Evolutionary conservation across 2,888 invertebrate species (phyloP), one percentile per base, ranked within the genome.

Genomic region (Chymomyza caudatula): DNA sequence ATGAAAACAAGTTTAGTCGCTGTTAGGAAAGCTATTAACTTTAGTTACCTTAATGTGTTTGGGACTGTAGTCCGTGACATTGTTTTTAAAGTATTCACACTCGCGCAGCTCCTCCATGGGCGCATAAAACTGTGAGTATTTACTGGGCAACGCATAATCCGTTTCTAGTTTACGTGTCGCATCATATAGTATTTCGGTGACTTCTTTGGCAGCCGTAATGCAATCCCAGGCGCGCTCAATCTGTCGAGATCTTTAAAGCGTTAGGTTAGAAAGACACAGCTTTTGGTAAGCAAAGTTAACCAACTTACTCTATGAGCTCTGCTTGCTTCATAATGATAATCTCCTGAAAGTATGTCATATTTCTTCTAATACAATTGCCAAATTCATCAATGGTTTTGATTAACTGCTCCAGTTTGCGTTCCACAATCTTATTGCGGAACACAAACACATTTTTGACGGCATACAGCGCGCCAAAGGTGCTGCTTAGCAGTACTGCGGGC

Each of bases 181-280:
- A 67, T 89, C 89, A 65, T 89, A 90, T 0, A 90, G 77, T 51
- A 89, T 86, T 65, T 89, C 89, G 0, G 88, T 88, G 0, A 89
- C 89, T 63, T 89, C 89, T 62, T 90, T 90, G 0, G 89, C 88
- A 1, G 89, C 86, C 13, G 89, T 88, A 20, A 90, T 90, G 60
- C 90, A 90, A 69, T 90, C 89, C 89, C 89, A 90, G 13, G 88
- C 89, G 4, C 89, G 84, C 60, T 90, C 90, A 15, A 88, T 87
- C 71, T 90, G 89, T 1, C 88, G 81, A 1, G 87, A 88, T 78
- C 90, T 90, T 56, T 2, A 65, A 66, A 13, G 1, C 3, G 25
- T 15, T 19, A 43, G 25, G 5, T 15, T 25, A 23, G 6, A n/a
- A n/a, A n/a, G 15, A 5, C 15, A 2, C n/a, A 54, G 15, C 6